These are phyloP conservation scores for Lucilia cuprina DNA, from an alignment of 1,140 invertebrate species.

Conservation along the genomic window DNA sequence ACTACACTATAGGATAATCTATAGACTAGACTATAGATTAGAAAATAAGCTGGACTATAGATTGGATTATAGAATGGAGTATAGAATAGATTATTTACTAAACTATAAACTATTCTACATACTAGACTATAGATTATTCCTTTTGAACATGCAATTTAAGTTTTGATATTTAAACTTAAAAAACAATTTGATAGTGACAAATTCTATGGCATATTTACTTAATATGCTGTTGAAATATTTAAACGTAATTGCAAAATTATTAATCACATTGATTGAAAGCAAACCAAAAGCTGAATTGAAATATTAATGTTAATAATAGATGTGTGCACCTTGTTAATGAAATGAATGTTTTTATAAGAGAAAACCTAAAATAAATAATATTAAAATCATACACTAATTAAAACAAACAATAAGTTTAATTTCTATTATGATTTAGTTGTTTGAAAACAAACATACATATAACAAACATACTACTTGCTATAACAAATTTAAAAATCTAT, in stretches of 20 bases:
- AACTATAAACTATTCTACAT: too few relatives aligned
- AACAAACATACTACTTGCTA: background rate
- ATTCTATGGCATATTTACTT: too few relatives aligned
- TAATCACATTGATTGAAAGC: constrained; percentile 4
- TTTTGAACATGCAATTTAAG: too few relatives aligned
- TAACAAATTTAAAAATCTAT: background rate
- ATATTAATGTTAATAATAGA: background rate
- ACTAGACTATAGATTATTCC: too few relatives aligned
- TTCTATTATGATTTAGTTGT: background rate
- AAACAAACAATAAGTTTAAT: background rate
- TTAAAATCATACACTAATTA: background rate
- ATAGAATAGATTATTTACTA: too few relatives aligned
- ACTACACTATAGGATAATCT: too few relatives aligned
- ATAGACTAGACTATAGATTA: too few relatives aligned
- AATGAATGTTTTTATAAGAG: background rate
- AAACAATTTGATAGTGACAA: too few relatives aligned
- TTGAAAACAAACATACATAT: background rate
- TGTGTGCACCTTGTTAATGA: constrained; percentile 2
- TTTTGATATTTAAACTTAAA: too few relatives aligned
- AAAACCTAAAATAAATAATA: background rate
- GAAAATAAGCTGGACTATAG: too few relatives aligned
- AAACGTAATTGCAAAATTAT: background rate
- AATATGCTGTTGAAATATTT: too few relatives aligned
- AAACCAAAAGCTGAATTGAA: background rate
- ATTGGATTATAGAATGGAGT: too few relatives aligned